These are phyloP conservation scores for Philhelius pedissequus DNA, from an alignment of 2,888 invertebrate species.

Conservation along the genomic window DNA sequence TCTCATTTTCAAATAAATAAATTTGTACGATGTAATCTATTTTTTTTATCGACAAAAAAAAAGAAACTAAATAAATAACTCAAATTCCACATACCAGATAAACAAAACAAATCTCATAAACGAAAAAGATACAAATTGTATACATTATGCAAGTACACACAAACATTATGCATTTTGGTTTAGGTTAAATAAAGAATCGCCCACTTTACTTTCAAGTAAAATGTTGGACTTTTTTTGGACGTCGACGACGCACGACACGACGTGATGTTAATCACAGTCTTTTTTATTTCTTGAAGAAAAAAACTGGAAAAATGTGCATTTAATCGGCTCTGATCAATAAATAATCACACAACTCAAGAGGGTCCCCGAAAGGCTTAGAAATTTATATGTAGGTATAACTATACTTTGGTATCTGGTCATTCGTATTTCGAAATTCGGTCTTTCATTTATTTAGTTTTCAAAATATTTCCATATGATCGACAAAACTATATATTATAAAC, in stretches of 20 bases:
- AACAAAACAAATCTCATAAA: not conserved
- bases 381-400: too few relatives aligned
- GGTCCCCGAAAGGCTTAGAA: not conserved
- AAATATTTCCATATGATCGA: too few relatives aligned
- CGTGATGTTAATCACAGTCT: not conserved
- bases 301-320: not conserved
- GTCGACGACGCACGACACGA: too few relatives aligned
- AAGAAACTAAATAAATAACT: constrained; percentile 49
- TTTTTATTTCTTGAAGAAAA: not conserved
- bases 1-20: constrained; percentile 9
- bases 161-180: not conserved
- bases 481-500: too few relatives aligned
- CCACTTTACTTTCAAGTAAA: not conserved
- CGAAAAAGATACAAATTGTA: not conserved
- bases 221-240: not conserved
- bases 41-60: constrained; percentile 24
- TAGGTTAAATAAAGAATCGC: not conserved
- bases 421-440: not conserved
- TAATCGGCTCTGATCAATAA: constrained; percentile 9
- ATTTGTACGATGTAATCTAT: constrained; percentile 39
- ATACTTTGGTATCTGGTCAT: not conserved
- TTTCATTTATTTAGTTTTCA: too few relatives aligned
- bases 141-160: not conserved
- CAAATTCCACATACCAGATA: constrained; percentile 25
- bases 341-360: not conserved